Evolutionary conservation across 2,888 invertebrate species (phyloP).

Genomic region (Drosophila dives): DNA sequence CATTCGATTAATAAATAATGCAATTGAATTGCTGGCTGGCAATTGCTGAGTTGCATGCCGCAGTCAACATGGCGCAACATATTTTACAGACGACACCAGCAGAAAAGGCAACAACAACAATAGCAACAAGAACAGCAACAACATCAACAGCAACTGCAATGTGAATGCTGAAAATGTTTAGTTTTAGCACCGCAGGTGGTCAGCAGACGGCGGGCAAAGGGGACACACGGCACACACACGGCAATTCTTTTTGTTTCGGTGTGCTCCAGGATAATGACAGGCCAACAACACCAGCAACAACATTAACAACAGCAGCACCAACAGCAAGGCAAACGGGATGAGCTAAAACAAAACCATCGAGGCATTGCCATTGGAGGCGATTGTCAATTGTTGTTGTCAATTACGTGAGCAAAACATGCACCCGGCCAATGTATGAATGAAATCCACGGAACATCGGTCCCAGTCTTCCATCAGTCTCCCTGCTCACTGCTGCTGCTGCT

Average conservation of each 20-base stretch:
- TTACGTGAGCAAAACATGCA: slow-evolving; percentile 76
- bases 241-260: slow-evolving; percentile 37
- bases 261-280: slow-evolving; percentile 71
- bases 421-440: slow-evolving; percentile 44
- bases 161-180: slow-evolving; percentile 59
- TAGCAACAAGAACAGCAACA: not conserved
- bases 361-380: slow-evolving; percentile 58
- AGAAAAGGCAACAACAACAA: not conserved
- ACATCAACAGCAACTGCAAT: slow-evolving; percentile 22
- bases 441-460: slow-evolving; percentile 9
- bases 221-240: slow-evolving; percentile 43
- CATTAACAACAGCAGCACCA: slow-evolving; percentile 16
- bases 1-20: slow-evolving; percentile 73
- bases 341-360: slow-evolving; percentile 23
- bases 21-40: slow-evolving; percentile 57
- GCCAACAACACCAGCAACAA: slow-evolving; percentile 34
- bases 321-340: slow-evolving; percentile 6
- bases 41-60: slow-evolving; percentile 45
- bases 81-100: slow-evolving; percentile 50
- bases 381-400: slow-evolving; percentile 78
- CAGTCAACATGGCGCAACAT: slow-evolving; percentile 48
- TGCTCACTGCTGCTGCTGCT: not conserved
- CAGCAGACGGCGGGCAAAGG: slow-evolving; percentile 50
- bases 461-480: not conserved
- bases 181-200: slow-evolving; percentile 74